phyloP scores from a whole-genome alignment of 2,888 invertebrate genomes.

The Alloscopus bannaensis region DNA sequence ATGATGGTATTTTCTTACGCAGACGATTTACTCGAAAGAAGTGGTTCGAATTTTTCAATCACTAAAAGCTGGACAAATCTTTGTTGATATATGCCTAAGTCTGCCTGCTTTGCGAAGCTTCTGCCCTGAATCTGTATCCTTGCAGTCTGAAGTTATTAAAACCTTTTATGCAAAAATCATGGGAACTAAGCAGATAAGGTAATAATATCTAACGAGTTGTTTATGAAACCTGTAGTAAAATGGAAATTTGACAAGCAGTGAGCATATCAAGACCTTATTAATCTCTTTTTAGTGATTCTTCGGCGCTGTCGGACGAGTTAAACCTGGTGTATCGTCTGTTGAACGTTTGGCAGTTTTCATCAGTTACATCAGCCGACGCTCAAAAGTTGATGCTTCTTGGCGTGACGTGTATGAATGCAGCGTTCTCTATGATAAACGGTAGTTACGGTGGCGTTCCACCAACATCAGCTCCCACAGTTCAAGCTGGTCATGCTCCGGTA shows the following conservation, averaged over 20 bases:
- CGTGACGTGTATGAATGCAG: conserved; percentile 68
- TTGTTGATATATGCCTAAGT: conserved; percentile 68
- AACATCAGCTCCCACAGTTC: conserved; percentile 30
- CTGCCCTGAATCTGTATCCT: conserved; percentile 55
- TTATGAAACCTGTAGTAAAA: no score
- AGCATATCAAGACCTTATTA: conserved; percentile 21
- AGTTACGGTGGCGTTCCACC: conserved; percentile 63
- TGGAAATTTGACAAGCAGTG: no score
- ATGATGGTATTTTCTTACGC: neutral
- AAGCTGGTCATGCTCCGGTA: neutral
- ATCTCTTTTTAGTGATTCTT: conserved; percentile 32
- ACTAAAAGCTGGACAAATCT: conserved; percentile 68
- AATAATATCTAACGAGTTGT: no score
- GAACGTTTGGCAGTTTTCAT: conserved; percentile 68
- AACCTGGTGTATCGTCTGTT: conserved; percentile 70
- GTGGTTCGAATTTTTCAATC: conserved; percentile 69
- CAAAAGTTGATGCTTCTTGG: conserved; percentile 67
- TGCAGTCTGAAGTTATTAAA: conserved; percentile 66
- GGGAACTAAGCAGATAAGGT: conserved; percentile 59
- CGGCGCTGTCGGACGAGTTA: conserved; percentile 69
- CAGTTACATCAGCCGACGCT: conserved; percentile 66
- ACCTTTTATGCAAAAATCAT: conserved; percentile 60
- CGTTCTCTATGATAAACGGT: conserved; percentile 66
- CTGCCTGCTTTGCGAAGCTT: conserved; percentile 67
- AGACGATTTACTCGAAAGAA: conserved; percentile 68